Evolutionary conservation across 2,797 vertebrate species (phyloP).

Genomic region (Hypotaenidia philippensis): DNA sequence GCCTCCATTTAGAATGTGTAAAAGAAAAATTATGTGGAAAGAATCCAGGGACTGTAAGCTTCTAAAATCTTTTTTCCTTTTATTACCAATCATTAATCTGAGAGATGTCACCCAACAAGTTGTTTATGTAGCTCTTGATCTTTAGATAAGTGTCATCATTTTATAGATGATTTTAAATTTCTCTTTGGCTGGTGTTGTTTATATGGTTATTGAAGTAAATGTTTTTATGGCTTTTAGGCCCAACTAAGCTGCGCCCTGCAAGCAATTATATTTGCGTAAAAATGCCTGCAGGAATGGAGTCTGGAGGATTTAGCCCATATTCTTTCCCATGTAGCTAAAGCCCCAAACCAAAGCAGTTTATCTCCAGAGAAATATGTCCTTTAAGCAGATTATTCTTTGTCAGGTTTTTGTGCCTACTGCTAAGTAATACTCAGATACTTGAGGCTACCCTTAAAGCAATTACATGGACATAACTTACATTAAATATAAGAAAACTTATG

Average conservation of each 20-base stretch:
- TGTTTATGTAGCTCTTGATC: slow-evolving; percentile 39
- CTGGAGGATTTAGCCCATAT: neutral
- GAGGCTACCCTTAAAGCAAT: neutral
- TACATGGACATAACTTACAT: neutral
- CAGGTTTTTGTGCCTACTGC: neutral
- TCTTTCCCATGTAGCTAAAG: neutral
- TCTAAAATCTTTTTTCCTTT: neutral
- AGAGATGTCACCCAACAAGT: neutral
- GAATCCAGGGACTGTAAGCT: neutral
- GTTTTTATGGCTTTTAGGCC: neutral
- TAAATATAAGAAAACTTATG: neutral
- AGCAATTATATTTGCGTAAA: neutral
- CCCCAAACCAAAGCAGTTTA: neutral
- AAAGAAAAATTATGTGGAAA: slow-evolving; percentile 34
- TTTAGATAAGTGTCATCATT: neutral
- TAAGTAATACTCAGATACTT: neutral
- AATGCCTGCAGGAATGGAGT: neutral
- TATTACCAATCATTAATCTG: slow-evolving; percentile 36
- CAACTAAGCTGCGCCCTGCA: neutral
- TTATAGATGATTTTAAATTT: slow-evolving; percentile 1
- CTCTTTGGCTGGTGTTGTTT: neutral
- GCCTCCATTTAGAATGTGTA: neutral
- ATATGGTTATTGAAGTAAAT: slow-evolving; percentile 8
- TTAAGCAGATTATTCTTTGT: neutral
- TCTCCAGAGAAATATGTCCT: neutral